Evolutionary conservation across 2,888 invertebrate species (phyloP).

Genomic region (Nowickia ferox): DNA sequence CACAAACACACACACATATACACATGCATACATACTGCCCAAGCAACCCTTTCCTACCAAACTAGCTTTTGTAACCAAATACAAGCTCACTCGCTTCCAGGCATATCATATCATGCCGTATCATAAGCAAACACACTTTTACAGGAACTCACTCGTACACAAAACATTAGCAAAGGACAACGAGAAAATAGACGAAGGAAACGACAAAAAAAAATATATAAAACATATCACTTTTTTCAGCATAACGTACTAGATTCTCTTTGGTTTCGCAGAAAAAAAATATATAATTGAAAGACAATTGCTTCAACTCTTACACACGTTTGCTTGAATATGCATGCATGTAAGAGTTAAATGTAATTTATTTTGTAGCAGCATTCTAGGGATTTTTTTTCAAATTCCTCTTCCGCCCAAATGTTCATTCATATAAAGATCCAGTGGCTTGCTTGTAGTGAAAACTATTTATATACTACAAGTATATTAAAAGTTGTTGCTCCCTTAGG

Average conservation of each 20-base stretch:
- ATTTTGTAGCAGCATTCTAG: conserved; percentile 49
- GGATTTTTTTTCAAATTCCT: conserved; percentile 6
- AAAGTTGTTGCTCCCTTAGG: background rate
- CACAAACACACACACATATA: background rate
- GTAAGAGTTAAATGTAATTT: conserved; percentile 42
- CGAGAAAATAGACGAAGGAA: background rate
- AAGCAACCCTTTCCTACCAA: background rate
- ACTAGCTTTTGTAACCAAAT: conserved; percentile 24
- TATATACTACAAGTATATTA: background rate
- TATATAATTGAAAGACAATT: conserved; percentile 4
- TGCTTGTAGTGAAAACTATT: conserved; percentile 3
- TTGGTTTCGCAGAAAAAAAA: background rate
- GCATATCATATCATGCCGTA: conserved; percentile 43
- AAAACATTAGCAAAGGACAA: background rate
- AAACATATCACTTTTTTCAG: conserved; percentile 3
- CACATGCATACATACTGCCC: background rate
- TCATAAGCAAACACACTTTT: conserved; percentile 1
- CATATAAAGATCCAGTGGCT: background rate
- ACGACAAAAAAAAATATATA: background rate
- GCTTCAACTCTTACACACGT: background rate
- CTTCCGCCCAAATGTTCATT: background rate
- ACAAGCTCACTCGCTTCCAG: conserved; percentile 11
- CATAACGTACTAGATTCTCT: background rate
- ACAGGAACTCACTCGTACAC: background rate
- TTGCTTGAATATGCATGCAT: background rate